phyloP scores from a whole-genome alignment of 2,888 invertebrate genomes.

The Eupeodes luniger region DNA sequence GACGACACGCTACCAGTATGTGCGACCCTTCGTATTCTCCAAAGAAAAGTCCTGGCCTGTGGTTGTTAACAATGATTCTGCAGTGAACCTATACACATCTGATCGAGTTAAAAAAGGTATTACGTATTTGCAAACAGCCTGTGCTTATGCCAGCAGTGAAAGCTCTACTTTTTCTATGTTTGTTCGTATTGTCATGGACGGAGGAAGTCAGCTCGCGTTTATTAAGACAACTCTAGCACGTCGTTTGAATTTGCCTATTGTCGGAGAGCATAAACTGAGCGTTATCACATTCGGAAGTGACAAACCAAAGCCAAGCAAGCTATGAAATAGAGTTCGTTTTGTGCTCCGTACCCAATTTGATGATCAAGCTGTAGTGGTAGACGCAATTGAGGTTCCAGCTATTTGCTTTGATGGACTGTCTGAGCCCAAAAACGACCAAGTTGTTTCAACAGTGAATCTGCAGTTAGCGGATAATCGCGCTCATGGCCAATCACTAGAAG shows the following conservation, averaged over 20 bases:
- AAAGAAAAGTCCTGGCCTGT: background rate
- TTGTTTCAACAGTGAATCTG: background rate
- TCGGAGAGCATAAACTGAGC: slow-evolving; percentile 38
- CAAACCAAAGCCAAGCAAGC: too few species aligned
- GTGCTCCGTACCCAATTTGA: slow-evolving; percentile 44
- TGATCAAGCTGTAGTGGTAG: slow-evolving; percentile 41
- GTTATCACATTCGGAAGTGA: slow-evolving; percentile 1
- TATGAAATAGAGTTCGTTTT: slow-evolving; percentile 35
- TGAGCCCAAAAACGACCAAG: slow-evolving; percentile 20
- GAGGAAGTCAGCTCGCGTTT: slow-evolving; percentile 20
- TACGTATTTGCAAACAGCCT: slow-evolving; percentile 57
- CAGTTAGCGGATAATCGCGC: slow-evolving; percentile 30
- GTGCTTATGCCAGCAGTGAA: slow-evolving; percentile 32
- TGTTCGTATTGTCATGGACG: slow-evolving; percentile 30
- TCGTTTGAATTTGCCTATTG: slow-evolving; percentile 42
- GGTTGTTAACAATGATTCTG: background rate
- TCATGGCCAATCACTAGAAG: too few species aligned
- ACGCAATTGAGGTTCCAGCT: slow-evolving; percentile 48
- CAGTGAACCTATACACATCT: slow-evolving; percentile 17
- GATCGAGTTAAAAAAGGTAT: background rate
- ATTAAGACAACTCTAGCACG: slow-evolving; percentile 30
- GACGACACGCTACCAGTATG: slow-evolving; percentile 22
- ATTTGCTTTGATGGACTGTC: slow-evolving; percentile 42
- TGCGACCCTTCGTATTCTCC: slow-evolving; percentile 29
- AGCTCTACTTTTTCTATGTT: slow-evolving; percentile 1